Conservation (phyloP, 2,797 vertebrate species). For the Anolis apletophallus region DNA sequence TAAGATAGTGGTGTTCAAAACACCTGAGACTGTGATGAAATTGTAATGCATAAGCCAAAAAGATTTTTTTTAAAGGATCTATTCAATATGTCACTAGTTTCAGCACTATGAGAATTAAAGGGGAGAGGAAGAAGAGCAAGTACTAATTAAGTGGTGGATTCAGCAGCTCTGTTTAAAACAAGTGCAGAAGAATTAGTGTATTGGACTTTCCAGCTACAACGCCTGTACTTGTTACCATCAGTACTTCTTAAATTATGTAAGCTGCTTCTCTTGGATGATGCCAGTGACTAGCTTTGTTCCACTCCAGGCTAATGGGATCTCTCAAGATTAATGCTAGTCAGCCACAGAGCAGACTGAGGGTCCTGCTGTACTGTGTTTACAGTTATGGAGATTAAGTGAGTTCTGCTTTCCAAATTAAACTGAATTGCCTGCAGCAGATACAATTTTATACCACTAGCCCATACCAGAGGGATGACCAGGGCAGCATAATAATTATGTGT, state of each 20-base stretch:
- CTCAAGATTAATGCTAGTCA: not conserved
- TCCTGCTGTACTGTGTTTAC: constrained; percentile 44
- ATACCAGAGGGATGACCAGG: constrained; percentile 27
- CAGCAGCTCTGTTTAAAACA: constrained; percentile 10
- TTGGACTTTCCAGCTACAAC: constrained; percentile 12
- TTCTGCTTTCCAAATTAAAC: constrained; percentile 51
- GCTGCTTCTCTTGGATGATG: constrained; percentile 15
- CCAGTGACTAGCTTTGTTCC: not conserved
- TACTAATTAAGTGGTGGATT: not conserved
- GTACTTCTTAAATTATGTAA: constrained; percentile 30
- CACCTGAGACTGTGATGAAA: not conserved
- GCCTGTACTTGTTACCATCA: not conserved
- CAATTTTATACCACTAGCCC: constrained; percentile 22
- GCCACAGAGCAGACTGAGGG: constrained; percentile 18
- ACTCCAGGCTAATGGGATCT: constrained; percentile 28
- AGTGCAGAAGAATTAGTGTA: not conserved
- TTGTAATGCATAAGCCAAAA: not conserved
- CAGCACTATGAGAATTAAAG: too few relatives aligned
- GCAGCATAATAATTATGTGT: constrained; percentile 23
- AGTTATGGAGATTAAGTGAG: constrained; percentile 52
- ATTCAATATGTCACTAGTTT: not conserved
- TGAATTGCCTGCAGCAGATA: constrained; percentile 46
- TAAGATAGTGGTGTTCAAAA: not conserved
- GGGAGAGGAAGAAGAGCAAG: not conserved
- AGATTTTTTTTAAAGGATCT: not conserved